These are phyloP conservation scores for Podarcis siculus DNA, from an alignment of 2,797 vertebrate genomes.

Conservation along the genomic window DNA sequence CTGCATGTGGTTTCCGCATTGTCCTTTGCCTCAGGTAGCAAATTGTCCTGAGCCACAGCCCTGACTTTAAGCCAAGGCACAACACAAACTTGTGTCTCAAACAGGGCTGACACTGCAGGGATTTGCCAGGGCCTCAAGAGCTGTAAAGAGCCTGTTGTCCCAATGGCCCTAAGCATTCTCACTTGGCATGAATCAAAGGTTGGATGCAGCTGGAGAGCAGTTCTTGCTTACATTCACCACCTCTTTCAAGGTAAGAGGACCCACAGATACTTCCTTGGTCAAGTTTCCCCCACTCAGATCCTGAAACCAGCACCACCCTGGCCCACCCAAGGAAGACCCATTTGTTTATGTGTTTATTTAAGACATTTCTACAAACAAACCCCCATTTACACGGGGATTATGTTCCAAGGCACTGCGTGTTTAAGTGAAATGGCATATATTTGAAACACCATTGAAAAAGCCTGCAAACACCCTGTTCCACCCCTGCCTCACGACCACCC, in stretches of 20 bases:
- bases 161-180: not conserved
- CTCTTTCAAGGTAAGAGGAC: not conserved
- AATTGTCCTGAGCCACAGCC: not conserved
- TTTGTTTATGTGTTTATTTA: too few species aligned
- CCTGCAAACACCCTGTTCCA: too few species aligned
- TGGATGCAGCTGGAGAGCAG: not conserved
- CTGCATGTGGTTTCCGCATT: too few species aligned
- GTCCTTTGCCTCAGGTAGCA: not conserved
- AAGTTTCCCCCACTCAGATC: not conserved
- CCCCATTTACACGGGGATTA: too few species aligned
- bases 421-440: too few species aligned
- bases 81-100: not conserved
- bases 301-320: not conserved
- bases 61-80: not conserved
- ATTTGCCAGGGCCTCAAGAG: not conserved
- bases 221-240: not conserved
- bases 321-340: not conserved
- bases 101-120: not conserved
- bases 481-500: too few species aligned
- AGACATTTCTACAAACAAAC: too few species aligned
- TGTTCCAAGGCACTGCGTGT: too few species aligned
- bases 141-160: too few species aligned
- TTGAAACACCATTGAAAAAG: too few species aligned
- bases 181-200: not conserved
- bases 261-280: not conserved